Evolutionary conservation across 2,888 invertebrate species (phyloP).

Genomic region (Bursaphelenchus okinawaensis): DNA sequence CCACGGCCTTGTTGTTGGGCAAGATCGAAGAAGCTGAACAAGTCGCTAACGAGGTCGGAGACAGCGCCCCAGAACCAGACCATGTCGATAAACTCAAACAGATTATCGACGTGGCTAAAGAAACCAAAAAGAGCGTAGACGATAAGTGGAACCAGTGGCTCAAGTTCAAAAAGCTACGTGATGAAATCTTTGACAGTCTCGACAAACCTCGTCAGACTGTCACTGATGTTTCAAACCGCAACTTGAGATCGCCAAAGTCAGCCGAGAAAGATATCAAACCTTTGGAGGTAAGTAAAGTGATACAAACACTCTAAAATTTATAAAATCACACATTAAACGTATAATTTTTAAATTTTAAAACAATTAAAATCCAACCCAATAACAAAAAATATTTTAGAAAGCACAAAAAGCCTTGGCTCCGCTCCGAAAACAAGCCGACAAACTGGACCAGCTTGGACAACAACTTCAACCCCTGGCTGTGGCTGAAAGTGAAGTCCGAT

Average conservation of each 20-base stretch:
- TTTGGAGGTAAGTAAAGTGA: background rate
- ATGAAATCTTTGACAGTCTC: background rate
- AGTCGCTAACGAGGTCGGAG: background rate
- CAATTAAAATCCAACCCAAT: background rate
- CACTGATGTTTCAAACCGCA: background rate
- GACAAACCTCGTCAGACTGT: background rate
- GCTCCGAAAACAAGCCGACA: background rate
- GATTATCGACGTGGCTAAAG: background rate
- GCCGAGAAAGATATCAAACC: background rate
- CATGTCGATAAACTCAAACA: background rate
- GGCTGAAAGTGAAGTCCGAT: slow-evolving; percentile 41
- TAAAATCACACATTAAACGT: too few species aligned
- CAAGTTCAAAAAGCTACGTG: background rate
- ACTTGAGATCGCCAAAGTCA: background rate
- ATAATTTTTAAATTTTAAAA: too few species aligned
- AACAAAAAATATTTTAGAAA: background rate
- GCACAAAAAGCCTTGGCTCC: slow-evolving; percentile 1
- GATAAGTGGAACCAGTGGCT: background rate
- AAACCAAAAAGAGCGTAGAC: background rate
- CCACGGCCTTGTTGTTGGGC: background rate
- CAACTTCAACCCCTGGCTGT: slow-evolving; percentile 39
- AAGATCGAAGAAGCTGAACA: slow-evolving; percentile 1
- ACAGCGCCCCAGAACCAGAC: background rate
- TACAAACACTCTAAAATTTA: too few species aligned
- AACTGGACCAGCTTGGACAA: slow-evolving; percentile 5